A percentile compares a stretch with the other conserved stretches of the same genome.
Conservation (phyloP, 2,797 vertebrate species). For the Tadarida brasiliensis region DNA sequence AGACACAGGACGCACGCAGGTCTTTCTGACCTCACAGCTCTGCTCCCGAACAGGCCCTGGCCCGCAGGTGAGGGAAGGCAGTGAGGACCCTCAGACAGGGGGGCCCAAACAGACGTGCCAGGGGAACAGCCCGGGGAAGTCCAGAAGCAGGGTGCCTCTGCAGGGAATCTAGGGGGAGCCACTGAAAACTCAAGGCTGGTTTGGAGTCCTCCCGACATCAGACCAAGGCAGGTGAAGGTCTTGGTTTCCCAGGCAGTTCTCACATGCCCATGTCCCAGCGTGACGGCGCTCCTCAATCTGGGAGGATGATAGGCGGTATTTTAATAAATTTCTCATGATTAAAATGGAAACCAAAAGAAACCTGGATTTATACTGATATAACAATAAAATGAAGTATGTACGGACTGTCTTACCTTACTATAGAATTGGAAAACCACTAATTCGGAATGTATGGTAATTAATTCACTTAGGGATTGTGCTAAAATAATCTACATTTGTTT, state of each 20-base stretch:
- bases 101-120: too few relatives aligned
- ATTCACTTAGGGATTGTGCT: neutral
- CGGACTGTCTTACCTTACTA: neutral
- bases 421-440: neutral
- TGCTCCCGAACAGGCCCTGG: neutral
- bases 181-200: neutral
- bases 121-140: too few relatives aligned
- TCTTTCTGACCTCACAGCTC: neutral
- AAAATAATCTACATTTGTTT: neutral
- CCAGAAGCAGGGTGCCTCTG: too few relatives aligned
- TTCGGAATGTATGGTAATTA: neutral
- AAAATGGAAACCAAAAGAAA: neutral
- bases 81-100: neutral
- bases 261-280: too few relatives aligned
- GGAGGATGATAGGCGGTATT: neutral
- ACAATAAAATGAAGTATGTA: neutral
- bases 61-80: too few relatives aligned
- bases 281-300: neutral
- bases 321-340: neutral
- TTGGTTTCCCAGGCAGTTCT: neutral
- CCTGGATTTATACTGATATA: neutral
- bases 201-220: neutral
- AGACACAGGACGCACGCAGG: rapidly evolving
- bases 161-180: too few relatives aligned
- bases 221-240: rapidly evolving